Evolutionary conservation across 2,888 invertebrate species (phyloP), one percentile per base, ranked within the genome.

Genomic region (Zootermopsis nevadensis): DNA sequence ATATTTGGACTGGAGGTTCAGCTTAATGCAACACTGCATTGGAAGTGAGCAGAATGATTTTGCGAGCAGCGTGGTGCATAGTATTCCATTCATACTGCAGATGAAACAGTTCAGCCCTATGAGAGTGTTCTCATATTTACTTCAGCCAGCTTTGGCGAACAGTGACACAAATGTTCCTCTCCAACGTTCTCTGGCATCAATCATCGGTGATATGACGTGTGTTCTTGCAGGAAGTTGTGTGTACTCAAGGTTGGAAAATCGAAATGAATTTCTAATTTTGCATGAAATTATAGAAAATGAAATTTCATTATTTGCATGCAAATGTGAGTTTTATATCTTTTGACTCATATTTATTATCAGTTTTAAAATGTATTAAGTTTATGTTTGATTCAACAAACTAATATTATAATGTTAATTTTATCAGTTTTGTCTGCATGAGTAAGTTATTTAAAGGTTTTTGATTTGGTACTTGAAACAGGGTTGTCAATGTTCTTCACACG

Each of bases 221-320:
- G 60, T 60, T 60, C n/a, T 60, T 27, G n/a, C 60, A n/a, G 60
- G 60, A n/a, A 60, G 27, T 27, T 60, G 60, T 60, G n/a, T 60
- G n/a, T 60, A 15, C n/a, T 27, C n/a, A 27, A 60, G 60, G 60
- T 60, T n/a, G 12, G 60, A 60, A 48, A 48, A 12, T 48, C 19
- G n/a, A 60, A 27, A 60, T 53, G 6, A 24, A 53, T 60, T 60
- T 60, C 12, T 48, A 19, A 19, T 48, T 48, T 19, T 19, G 4
- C 19, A 2, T 48, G 19, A 48, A 48, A 19, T 15, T 19, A 15
- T 15, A 48, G 12, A 19, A 48, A 12, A 48, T 48, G 4, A 48
- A 48, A 48, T 48, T 15, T 19, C 15, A 48, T 12, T 15, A 3
- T 19, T 15, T 48, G 48, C 48, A 48, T 48, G 48, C 15, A 48